These are phyloP conservation scores for Tenrec ecaudatus DNA, from an alignment of 2,113 vertebrate genomes.

Conservation along the genomic window DNA sequence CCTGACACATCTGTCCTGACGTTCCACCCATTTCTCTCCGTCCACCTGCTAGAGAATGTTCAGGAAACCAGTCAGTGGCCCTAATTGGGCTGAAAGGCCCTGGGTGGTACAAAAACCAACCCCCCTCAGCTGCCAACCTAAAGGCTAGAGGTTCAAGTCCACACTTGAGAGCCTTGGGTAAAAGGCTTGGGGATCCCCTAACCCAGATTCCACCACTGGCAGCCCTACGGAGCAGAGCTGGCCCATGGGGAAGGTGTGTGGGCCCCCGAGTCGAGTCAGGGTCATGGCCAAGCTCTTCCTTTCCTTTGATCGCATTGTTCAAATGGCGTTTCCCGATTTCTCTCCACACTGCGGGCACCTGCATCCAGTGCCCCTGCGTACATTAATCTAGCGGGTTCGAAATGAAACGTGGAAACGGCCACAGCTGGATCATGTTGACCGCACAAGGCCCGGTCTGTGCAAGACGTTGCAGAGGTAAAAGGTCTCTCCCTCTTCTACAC, in stretches of 20 bases:
- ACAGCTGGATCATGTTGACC: not conserved
- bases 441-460: not conserved
- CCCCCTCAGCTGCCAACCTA: not conserved
- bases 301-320: not conserved
- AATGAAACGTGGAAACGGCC: no score
- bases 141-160: not conserved
- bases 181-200: not conserved
- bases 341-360: not conserved
- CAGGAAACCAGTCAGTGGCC: no score
- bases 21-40: not conserved
- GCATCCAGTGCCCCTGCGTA: no score
- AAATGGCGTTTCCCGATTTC: not conserved
- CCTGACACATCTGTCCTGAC: not conserved
- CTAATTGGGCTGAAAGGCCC: not conserved
- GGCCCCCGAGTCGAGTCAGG: not conserved
- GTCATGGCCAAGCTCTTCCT: not conserved
- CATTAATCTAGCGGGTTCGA: no score
- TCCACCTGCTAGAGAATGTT: no score
- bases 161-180: not conserved
- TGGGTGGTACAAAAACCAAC: not conserved
- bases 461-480: slow-evolving; percentile 13
- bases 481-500: not conserved
- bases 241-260: not conserved
- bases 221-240: not conserved
- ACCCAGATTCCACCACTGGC: not conserved